Evolutionary conservation across 2,888 invertebrate species (phyloP), one percentile per base, ranked within the genome.

Genomic region (Aphodius granarius): DNA sequence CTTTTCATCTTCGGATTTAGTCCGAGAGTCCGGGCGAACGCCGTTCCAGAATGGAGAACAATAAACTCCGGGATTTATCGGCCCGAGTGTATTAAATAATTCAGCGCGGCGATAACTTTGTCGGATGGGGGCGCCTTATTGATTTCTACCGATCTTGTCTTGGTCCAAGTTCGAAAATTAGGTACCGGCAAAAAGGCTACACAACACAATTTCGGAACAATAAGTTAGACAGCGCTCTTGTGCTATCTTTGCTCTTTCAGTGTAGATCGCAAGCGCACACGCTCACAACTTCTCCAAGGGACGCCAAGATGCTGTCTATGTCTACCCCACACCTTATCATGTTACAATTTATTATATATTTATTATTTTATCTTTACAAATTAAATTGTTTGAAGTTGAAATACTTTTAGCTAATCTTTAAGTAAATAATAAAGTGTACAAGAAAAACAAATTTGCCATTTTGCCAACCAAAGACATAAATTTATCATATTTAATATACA

Each of bases 51-150:
- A 68, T 20, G 21, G 68, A 68, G 68, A 72, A 75, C 75, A 75
- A 75, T 75, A 75, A 75, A 75, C 75, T 74, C 68, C 21, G 68
- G 71, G 75, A 75, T 75, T 75, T 73, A 75, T 75, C 63, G 71
- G 75, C 75, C 65, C 16, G 68, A 73, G 75, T 73, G 68, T 68
- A 72, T 75, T 75, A 75, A 75, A 75, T 75, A 75, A 75, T 75
- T 75, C 75, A 75, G 21, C 65, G 73, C 23, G 72, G 63, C 75
- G 66, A 68, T 72, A 75, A 75, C 72, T 72, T 75, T 21, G 23
- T 20, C 62, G 22, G 43, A 43, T 9, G 43, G 43, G 23, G 43
- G 43, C 20, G 65, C 17, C 66, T 68, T 72, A 73, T 75, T 73
- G 75, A 75, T 75, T 75, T 75, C 71, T 74, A 15, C 21, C 68